These are phyloP conservation scores for Phorcus lineatus DNA, from an alignment of 2,888 invertebrate species.

Conservation along the genomic window DNA sequence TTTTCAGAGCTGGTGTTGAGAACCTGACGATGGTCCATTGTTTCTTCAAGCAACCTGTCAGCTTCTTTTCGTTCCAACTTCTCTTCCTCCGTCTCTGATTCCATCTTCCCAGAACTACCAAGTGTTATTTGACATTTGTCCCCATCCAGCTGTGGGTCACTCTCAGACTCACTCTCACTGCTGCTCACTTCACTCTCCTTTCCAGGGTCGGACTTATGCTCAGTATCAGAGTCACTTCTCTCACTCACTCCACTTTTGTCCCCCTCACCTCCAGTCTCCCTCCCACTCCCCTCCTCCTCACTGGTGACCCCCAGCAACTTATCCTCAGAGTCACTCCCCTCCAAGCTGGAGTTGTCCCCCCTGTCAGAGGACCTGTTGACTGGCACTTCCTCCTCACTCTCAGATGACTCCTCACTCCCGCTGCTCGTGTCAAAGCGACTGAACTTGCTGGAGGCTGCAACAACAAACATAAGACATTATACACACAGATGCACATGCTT, in stretches of 20 bases:
- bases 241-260: not conserved
- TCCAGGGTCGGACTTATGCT: not conserved
- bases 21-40: not conserved
- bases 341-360: not conserved
- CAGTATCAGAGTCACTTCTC: not conserved
- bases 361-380: not conserved
- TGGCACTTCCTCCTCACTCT: conserved; percentile 25
- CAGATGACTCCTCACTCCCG: conserved; percentile 48
- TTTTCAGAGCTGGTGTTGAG: not conserved
- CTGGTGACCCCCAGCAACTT: not conserved
- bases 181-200: not conserved
- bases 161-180: conserved; percentile 2
- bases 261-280: too few species aligned
- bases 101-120: not conserved
- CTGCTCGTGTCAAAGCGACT: conserved; percentile 54
- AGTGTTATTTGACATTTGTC: not conserved
- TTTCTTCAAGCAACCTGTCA: conserved; percentile 21
- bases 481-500: too few species aligned
- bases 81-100: conserved; percentile 23
- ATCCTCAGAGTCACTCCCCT: not conserved
- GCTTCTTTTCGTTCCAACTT: conserved; percentile 33
- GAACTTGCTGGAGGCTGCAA: conserved; percentile 58
- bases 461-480: not conserved
- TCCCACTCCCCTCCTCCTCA: not conserved
- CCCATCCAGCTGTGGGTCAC: not conserved